Conservation (phyloP, 1,140 invertebrate genomes). For the Ptiloglossa arizonensis region DNA sequence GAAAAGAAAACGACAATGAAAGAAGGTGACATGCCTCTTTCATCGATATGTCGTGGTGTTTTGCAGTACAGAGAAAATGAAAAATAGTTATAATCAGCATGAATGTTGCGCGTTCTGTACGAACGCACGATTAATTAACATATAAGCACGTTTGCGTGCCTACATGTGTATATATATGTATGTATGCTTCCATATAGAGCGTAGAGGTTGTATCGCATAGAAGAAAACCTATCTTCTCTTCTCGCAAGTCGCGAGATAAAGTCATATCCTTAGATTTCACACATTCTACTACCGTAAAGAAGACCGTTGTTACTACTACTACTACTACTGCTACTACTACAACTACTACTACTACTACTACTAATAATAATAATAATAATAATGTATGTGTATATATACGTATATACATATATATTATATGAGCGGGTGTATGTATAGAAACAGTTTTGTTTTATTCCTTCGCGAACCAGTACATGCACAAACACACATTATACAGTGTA, state of each 20-base stretch:
- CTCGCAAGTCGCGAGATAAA: constrained; percentile 49
- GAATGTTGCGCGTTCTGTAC: constrained; percentile 43
- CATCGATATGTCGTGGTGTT: constrained; percentile 10
- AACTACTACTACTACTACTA: no score
- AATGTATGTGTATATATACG: neutral
- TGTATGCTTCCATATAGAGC: constrained; percentile 60
- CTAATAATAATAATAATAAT: neutral
- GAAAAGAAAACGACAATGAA: constrained; percentile 23
- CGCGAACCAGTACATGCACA: constrained; percentile 16
- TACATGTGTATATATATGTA: constrained; percentile 49
- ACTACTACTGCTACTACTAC: no score
- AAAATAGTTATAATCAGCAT: constrained; percentile 49
- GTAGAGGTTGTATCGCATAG: constrained; percentile 46
- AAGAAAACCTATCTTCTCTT: constrained; percentile 22
- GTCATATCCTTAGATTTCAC: constrained; percentile 74
- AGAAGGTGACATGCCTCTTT: constrained; percentile 14
- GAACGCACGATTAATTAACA: constrained; percentile 25
- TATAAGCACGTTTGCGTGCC: constrained; percentile 17
- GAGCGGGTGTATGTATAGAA: constrained; percentile 4
- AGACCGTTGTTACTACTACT: constrained; percentile 13
- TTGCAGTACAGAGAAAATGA: constrained; percentile 30
- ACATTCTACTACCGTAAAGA: constrained; percentile 49
- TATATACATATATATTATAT: neutral
- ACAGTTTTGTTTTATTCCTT: neutral
- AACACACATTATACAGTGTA: constrained; percentile 8